These are phyloP conservation scores for Oophaga pumilio DNA, from an alignment of 2,113 vertebrate genomes.

Conservation along the genomic window DNA sequence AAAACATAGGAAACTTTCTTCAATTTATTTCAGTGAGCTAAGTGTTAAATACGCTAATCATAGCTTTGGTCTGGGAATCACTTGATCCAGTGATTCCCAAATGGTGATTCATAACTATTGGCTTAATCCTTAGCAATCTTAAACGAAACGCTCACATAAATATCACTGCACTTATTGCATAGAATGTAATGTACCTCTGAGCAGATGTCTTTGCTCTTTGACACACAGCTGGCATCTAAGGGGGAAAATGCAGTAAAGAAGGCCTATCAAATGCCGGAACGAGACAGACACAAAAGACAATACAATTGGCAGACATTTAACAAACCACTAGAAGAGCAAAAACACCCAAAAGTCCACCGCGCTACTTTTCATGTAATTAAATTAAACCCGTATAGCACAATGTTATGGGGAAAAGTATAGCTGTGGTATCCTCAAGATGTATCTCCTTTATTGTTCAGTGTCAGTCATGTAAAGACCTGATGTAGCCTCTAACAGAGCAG, in stretches of 20 bases:
- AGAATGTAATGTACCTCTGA: not conserved
- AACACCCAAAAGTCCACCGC: too few species aligned
- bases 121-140: conserved; percentile 1
- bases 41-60: not conserved
- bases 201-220: not conserved
- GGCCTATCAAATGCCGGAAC: not conserved
- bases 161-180: not conserved
- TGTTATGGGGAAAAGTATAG: too few species aligned
- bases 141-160: not conserved
- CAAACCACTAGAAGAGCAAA: not conserved
- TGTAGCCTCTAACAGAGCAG: too few species aligned
- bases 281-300: not conserved
- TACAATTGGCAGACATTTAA: not conserved
- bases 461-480: too few species aligned
- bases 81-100: not conserved
- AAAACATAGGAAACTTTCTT: not conserved
- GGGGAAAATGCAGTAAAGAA: not conserved
- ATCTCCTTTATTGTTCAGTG: too few species aligned
- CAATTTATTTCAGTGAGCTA: not conserved
- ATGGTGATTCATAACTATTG: not conserved
- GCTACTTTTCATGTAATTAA: too few species aligned
- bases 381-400: too few species aligned
- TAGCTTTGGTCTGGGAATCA: not conserved
- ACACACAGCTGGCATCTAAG: conserved; percentile 1
- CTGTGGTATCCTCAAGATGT: too few species aligned